phyloP scores from a whole-genome alignment of 2,888 invertebrate species.

The Athalia rosae region DNA sequence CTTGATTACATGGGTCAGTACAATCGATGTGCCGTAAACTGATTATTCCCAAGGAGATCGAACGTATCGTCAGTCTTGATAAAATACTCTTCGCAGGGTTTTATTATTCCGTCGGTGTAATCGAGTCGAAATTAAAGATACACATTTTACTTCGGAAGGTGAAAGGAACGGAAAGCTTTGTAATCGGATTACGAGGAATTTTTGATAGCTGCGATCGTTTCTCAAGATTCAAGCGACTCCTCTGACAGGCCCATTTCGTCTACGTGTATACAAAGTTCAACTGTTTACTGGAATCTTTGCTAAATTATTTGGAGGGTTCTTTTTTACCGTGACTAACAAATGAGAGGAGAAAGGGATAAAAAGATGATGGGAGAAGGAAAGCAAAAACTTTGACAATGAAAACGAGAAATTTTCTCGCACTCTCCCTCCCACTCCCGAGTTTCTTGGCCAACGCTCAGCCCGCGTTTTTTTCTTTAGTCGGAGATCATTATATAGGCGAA shows the following conservation, averaged over 20 bases:
- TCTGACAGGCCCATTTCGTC: conserved; percentile 31
- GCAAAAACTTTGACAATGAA: conserved; percentile 12
- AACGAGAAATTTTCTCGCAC: not conserved
- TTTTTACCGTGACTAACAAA: not conserved
- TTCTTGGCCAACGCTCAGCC: not conserved
- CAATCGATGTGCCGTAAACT: no score
- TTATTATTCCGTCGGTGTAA: no score
- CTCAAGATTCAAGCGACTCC: conserved; percentile 18
- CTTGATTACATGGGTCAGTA: no score
- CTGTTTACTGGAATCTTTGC: conserved; percentile 15
- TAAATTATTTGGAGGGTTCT: conserved; percentile 3
- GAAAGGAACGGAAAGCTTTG: not conserved
- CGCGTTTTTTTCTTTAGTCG: not conserved
- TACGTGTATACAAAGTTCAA: conserved; percentile 9
- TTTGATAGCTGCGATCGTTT: conserved; percentile 21
- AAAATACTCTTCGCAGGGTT: not conserved
- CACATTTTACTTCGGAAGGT: not conserved
- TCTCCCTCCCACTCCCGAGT: not conserved
- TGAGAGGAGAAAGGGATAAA: not conserved
- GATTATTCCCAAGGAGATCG: not conserved
- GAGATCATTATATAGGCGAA: not conserved
- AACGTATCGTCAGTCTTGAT: not conserved
- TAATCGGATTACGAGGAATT: conserved; percentile 14
- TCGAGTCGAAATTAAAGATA: no score
- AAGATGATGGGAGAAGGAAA: conserved; percentile 7